These are phyloP conservation scores for Ylistrum balloti DNA, from an alignment of 1,140 invertebrate species.

Conservation along the genomic window DNA sequence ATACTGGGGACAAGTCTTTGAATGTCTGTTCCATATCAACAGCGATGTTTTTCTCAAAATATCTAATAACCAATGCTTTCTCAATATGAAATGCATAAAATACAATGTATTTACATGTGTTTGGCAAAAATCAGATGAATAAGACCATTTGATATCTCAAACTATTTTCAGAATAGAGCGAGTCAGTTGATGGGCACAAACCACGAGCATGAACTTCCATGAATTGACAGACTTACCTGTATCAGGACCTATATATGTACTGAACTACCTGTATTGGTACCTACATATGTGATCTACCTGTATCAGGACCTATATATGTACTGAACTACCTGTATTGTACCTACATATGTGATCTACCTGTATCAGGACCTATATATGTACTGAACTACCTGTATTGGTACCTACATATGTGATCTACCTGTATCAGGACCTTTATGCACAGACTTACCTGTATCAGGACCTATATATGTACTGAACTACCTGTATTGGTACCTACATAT, in stretches of 20 bases:
- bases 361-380: neutral
- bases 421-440: conserved; percentile 32
- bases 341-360: conserved; percentile 60
- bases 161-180: too few relatives aligned
- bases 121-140: too few relatives aligned
- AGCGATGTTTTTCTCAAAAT: too few relatives aligned
- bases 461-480: neutral
- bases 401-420: conserved; percentile 34
- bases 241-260: conserved; percentile 34
- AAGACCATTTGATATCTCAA: too few relatives aligned
- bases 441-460: neutral
- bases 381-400: neutral
- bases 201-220: too few relatives aligned
- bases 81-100: too few relatives aligned
- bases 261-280: too few relatives aligned
- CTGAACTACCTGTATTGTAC: neutral
- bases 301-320: neutral
- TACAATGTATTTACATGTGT: too few relatives aligned
- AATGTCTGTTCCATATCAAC: too few relatives aligned
- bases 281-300: neutral
- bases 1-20: too few relatives aligned
- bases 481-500: conserved; percentile 68
- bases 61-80: too few relatives aligned
- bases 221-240: neutral
- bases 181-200: too few relatives aligned